Evolutionary conservation across 2,888 invertebrate species (phyloP).

Genomic region (Idaea straminata): DNA sequence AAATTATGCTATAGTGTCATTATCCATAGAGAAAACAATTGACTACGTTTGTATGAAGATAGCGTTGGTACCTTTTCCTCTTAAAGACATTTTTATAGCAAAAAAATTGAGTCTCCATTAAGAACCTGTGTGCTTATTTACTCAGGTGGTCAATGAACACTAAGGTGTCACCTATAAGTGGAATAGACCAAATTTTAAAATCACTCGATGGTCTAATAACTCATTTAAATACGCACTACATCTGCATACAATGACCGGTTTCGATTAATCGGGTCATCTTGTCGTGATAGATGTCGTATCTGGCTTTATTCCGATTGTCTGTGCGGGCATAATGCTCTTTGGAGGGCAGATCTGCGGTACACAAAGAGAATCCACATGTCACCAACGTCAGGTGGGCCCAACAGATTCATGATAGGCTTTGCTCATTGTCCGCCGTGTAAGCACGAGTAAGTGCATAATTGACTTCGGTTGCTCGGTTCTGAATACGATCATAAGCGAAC

Average conservation of each 20-base stretch:
- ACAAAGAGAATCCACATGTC: constrained; percentile 66
- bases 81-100: no score
- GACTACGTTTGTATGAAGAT: no score
- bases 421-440: constrained; percentile 57
- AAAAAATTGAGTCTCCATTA: no score
- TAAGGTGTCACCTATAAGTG: no score
- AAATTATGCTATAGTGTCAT: no score
- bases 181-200: no score
- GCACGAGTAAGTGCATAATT: constrained; percentile 57
- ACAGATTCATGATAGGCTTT: constrained; percentile 56
- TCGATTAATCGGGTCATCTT: constrained; percentile 31
- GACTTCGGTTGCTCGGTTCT: constrained; percentile 28
- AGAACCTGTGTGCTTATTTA: no score
- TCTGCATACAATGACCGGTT: constrained; percentile 5
- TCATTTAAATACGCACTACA: not conserved
- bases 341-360: constrained; percentile 26
- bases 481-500: not conserved
- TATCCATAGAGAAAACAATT: no score
- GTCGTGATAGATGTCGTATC: constrained; percentile 31
- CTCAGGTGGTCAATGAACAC: no score
- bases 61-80: no score
- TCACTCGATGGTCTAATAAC: not conserved
- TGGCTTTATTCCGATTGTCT: constrained; percentile 35
- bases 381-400: constrained; percentile 54
- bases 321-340: constrained; percentile 45